Conservation (phyloP, 2,888 invertebrate genomes). For the Rapana venosa region DNA sequence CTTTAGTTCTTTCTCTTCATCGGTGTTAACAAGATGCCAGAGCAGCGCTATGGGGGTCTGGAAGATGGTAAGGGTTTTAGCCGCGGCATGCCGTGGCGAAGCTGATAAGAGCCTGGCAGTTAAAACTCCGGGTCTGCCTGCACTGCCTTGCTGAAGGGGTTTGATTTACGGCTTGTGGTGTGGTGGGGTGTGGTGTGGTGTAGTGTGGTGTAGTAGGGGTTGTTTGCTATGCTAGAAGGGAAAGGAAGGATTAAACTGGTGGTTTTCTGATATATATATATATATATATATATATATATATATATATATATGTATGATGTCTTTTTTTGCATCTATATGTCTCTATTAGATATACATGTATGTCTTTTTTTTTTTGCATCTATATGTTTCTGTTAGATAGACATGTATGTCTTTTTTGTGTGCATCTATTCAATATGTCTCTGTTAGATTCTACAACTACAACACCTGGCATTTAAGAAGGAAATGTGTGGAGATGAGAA, state of each 20-base stretch:
- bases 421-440: too few relatives aligned
- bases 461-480: too few relatives aligned
- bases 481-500: too few relatives aligned
- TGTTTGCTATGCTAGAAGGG: not conserved
- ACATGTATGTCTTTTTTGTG: too few relatives aligned
- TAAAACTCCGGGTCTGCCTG: not conserved
- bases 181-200: not conserved
- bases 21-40: conserved; percentile 37
- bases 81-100: not conserved
- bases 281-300: not conserved
- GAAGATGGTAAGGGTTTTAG: not conserved
- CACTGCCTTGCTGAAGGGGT: not conserved
- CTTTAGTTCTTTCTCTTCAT: conserved; percentile 22
- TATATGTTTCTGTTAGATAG: not conserved
- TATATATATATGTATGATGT: not conserved
- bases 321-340: not conserved
- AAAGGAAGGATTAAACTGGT: not conserved
- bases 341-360: not conserved
- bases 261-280: not conserved
- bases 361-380: not conserved
- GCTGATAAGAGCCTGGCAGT: conserved; percentile 24
- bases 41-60: not conserved
- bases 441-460: too few relatives aligned
- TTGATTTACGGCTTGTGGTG: not conserved
- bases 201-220: not conserved